A percentile compares a stretch with the other conserved stretches of the same genome.
phyloP scores from a whole-genome alignment of 1,140 invertebrate species.

The Drosophila eugracilis region DNA sequence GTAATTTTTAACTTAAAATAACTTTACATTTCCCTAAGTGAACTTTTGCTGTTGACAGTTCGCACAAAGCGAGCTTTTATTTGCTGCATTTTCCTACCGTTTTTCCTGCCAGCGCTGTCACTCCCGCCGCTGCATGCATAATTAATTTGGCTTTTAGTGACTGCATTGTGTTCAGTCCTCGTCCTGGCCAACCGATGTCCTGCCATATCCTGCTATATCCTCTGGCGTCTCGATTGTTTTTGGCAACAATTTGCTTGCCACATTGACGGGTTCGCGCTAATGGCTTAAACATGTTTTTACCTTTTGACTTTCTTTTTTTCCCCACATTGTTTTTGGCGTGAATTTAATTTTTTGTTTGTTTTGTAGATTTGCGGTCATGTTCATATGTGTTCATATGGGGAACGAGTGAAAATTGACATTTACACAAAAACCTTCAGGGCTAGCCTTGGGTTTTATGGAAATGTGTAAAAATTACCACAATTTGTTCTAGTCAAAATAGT shows the following conservation, averaged over 20 bases:
- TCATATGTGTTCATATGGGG: slow-evolving; percentile 21
- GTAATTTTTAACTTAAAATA: too few relatives aligned
- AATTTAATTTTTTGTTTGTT: slow-evolving; percentile 35
- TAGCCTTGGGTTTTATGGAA: slow-evolving; percentile 8
- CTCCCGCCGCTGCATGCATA: slow-evolving; percentile 66
- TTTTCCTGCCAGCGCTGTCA: slow-evolving; percentile 41
- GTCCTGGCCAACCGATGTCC: slow-evolving; percentile 25
- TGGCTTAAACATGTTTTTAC: slow-evolving; percentile 79
- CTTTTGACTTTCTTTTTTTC: slow-evolving; percentile 27
- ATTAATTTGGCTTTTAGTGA: slow-evolving; percentile 82
- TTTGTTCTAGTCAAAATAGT: neutral
- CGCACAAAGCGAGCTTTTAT: slow-evolving; percentile 26
- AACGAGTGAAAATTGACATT: slow-evolving; percentile 25
- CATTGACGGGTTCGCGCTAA: slow-evolving; percentile 71
- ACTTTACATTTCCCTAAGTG: slow-evolving; percentile 17
- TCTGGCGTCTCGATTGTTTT: slow-evolving; percentile 23
- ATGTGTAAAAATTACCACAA: neutral
- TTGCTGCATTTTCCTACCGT: slow-evolving; percentile 38
- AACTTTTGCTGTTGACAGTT: slow-evolving; percentile 60
- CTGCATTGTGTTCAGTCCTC: slow-evolving; percentile 32
- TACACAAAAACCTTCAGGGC: neutral
- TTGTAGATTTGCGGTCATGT: slow-evolving; percentile 49
- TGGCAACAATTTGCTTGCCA: slow-evolving; percentile 54
- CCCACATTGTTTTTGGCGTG: slow-evolving; percentile 43
- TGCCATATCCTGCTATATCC: slow-evolving; percentile 4